These are phyloP conservation scores for Drosophila macrospina DNA, from an alignment of 2,888 invertebrate genomes.

Conservation along the genomic window DNA sequence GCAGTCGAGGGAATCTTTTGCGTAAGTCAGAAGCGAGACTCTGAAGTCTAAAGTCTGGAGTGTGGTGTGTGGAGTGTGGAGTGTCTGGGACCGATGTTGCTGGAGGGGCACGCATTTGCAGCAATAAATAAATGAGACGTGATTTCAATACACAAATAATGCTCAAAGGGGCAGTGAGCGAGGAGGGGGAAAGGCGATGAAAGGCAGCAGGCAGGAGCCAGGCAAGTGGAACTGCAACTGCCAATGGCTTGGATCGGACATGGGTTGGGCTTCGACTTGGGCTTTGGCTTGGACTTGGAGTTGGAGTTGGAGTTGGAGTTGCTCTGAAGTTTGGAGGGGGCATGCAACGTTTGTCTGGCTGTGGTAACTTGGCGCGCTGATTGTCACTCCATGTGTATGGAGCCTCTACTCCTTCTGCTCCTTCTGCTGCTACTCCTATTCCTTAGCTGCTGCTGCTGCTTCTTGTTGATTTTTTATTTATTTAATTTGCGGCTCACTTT, in stretches of 20 bases:
- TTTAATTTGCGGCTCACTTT: conserved; percentile 78
- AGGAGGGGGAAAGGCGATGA: neutral
- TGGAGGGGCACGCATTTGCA: conserved; percentile 61
- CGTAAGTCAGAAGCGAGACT: conserved; percentile 57
- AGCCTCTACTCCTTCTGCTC: neutral
- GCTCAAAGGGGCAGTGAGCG: conserved; percentile 21
- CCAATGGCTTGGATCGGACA: conserved; percentile 12
- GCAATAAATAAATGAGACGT: conserved; percentile 86
- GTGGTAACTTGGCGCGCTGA: conserved; percentile 46
- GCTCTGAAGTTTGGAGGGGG: conserved; percentile 20
- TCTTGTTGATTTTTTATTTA: conserved; percentile 79
- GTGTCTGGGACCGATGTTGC: conserved; percentile 13
- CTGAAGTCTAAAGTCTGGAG: conserved; percentile 23
- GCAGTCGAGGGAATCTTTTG: conserved; percentile 53
- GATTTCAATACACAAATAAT: conserved; percentile 86
- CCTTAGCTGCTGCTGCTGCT: conserved; percentile 13
- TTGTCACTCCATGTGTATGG: conserved; percentile 49
- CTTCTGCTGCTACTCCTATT: conserved; percentile 15
- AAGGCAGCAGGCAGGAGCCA: conserved; percentile 3
- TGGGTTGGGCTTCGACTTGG: conserved; percentile 7
- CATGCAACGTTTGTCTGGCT: conserved; percentile 39
- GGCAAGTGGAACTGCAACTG: conserved; percentile 44
- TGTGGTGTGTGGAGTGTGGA: conserved; percentile 1
- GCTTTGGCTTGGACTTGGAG: conserved; percentile 4
- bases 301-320: conserved; percentile 2